Evolutionary conservation across 2,113 vertebrate species (phyloP), one percentile per base, ranked within the genome.

Genomic region (Odontesthes bonariensis): DNA sequence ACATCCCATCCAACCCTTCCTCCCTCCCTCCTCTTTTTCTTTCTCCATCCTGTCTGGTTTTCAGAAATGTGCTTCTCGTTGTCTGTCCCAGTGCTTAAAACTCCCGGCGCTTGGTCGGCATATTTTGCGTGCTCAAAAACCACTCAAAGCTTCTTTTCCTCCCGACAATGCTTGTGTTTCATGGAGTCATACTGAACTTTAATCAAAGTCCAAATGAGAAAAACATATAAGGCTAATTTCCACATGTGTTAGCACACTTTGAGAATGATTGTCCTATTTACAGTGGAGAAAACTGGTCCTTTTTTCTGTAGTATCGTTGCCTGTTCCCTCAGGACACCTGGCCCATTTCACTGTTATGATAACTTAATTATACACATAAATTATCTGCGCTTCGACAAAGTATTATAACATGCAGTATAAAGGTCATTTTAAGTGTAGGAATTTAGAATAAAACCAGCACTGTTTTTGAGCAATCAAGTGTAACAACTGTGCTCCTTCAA

Each of bases 61-160:
- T 82, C 67, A 73, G 84, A 72, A 93, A 91, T 92, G 81, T 92
- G 92, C 86, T 94, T 94, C 91, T 92, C 82, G 76, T 92, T 92
- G 87, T 92, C 89, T 87, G 77, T 87, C 79, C 76, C 63, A 55
- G 38, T 68, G 85, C 79, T 80, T 84, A 64, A 69, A 78, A 87
- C 79, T 82, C 79, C 88, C 81, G 84, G 56, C 64, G 68, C 88
- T 86, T 53, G 70, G 84, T 84, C 56, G 54, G 85, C 83, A 83
- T 88, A 82, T 72, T 92, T 83, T 74, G 73, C 19, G 35, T 44
- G 68, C 77, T 73, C 51, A 7, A 86, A 90, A 91, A 90, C 82
- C 73, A 73, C 86, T 80, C 69, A 75, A 81, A 90, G 85, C 23
- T 54, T 62, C 32, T 67, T 69, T 62, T 32, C 51, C 35, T 60